These are phyloP conservation scores for Cliona cf. orientalis DNA, from an alignment of 37 sponge, comb jelly and placozoan species.

Conservation along the genomic window DNA sequence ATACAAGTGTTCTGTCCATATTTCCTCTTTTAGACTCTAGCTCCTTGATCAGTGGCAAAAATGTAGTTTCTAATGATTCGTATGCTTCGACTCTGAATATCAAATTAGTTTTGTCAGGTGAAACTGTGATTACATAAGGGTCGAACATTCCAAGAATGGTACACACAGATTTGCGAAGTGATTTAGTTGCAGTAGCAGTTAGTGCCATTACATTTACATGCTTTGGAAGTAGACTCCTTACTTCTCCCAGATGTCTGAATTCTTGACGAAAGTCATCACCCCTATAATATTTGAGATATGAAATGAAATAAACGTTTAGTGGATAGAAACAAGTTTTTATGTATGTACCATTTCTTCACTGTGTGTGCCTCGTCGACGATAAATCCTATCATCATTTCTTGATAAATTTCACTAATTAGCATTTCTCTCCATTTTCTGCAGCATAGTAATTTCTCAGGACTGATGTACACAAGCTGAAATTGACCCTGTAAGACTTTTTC, in stretches of 20 bases:
- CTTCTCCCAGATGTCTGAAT: background rate
- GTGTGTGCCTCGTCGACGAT: conserved; percentile 5
- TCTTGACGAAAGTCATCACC: background rate
- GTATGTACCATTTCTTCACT: background rate
- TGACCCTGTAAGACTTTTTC: too few species aligned
- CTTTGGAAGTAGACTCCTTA: background rate
- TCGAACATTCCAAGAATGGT: background rate
- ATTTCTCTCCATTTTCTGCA: background rate
- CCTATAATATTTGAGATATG: background rate
- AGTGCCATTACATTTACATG: background rate
- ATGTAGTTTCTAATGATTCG: background rate
- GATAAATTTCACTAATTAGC: background rate
- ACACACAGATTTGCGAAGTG: background rate
- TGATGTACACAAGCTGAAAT: background rate
- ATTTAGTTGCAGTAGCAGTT: background rate
- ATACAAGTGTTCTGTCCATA: background rate
- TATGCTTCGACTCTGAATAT: background rate
- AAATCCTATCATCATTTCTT: background rate
- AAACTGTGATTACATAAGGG: background rate
- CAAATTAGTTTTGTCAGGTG: conserved; percentile 1
- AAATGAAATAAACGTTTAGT: background rate
- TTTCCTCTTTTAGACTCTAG: background rate
- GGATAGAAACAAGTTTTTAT: background rate
- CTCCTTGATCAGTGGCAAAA: background rate
- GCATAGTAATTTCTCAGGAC: background rate